Percentiles rank a stretch among this genome's conserved stretches.
Evolutionary conservation across 2,113 vertebrate species (phyloP).

Genomic region (Nibea coibor): DNA sequence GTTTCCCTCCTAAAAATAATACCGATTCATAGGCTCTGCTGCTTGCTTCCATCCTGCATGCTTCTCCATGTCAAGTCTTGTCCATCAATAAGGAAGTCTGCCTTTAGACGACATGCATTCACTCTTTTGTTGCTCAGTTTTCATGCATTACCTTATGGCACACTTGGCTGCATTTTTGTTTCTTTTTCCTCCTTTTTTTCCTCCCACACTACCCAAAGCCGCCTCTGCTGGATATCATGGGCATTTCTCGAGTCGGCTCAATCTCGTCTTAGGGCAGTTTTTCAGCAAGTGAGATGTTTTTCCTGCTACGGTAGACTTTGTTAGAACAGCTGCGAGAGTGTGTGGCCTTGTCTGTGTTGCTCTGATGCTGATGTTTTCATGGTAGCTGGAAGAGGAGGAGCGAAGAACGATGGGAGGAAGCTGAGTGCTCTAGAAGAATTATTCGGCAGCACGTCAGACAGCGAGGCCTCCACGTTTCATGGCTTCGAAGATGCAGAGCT

Average conservation of each 20-base stretch:
- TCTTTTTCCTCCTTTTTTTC: background rate
- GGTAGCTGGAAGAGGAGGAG: conserved; percentile 91
- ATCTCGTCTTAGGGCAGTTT: conserved; percentile 9
- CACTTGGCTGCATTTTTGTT: conserved; percentile 45
- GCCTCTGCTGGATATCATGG: conserved; percentile 40
- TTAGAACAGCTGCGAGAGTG: conserved; percentile 43
- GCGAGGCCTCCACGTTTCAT: conserved; percentile 95
- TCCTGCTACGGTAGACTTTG: conserved; percentile 39
- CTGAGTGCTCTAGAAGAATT: conserved; percentile 90
- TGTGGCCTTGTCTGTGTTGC: conserved; percentile 86
- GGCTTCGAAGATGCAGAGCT: conserved; percentile 94
- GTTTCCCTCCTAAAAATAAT: background rate
- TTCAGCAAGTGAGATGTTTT: conserved; percentile 39
- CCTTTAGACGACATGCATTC: conserved; percentile 46
- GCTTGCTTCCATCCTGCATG: conserved; percentile 67
- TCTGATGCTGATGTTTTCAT: conserved; percentile 91
- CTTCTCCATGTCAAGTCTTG: conserved; percentile 55
- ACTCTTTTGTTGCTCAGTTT: conserved; percentile 53
- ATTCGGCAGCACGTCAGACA: conserved; percentile 93
- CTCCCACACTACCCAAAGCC: conserved; percentile 12
- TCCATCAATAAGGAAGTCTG: conserved; percentile 45
- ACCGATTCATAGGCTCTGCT: conserved; percentile 8
- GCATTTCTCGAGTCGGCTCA: conserved; percentile 27
- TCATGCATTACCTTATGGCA: conserved; percentile 45
- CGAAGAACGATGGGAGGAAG: conserved; percentile 90